phyloP scores from a whole-genome alignment of 2,113 vertebrate genomes.

The Hyperopisus bebe region DNA sequence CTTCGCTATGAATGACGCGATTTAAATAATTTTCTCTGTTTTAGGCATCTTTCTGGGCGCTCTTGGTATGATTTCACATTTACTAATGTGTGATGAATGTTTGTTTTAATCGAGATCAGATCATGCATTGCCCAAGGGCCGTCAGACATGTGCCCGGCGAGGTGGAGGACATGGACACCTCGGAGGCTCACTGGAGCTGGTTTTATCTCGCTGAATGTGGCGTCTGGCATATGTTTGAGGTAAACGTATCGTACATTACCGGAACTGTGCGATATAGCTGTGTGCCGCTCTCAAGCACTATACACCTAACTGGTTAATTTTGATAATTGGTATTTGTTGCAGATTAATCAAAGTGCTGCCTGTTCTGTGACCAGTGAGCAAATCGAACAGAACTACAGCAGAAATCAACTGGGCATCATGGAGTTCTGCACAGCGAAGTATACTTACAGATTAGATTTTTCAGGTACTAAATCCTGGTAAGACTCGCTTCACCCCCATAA shows the following conservation, averaged over 20 bases:
- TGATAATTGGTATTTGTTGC: constrained; percentile 36
- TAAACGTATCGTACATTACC: constrained; percentile 60
- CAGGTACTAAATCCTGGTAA: constrained; percentile 59
- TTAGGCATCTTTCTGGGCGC: background rate
- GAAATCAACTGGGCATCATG: constrained; percentile 77
- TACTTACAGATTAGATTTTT: constrained; percentile 85
- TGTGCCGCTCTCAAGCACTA: background rate
- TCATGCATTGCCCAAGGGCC: constrained; percentile 52
- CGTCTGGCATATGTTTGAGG: constrained; percentile 97
- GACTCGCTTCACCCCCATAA: background rate
- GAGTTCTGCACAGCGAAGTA: constrained; percentile 89
- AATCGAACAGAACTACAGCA: constrained; percentile 83
- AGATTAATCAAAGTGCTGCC: constrained; percentile 79
- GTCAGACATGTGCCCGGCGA: constrained; percentile 57
- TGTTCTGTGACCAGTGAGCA: constrained; percentile 89
- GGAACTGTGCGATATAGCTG: background rate
- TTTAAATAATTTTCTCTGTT: background rate
- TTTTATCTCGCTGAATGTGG: constrained; percentile 94
- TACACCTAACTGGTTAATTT: background rate
- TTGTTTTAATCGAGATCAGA: constrained; percentile 23
- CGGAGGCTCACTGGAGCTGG: constrained; percentile 89
- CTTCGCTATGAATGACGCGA: background rate
- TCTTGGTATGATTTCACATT: background rate
- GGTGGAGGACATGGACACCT: constrained; percentile 87
- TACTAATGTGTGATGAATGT: background rate